Percentiles rank a stretch among this genome's conserved stretches.
Conservation (phyloP, 2,888 invertebrate species). For the Ichneumon xanthorius region DNA sequence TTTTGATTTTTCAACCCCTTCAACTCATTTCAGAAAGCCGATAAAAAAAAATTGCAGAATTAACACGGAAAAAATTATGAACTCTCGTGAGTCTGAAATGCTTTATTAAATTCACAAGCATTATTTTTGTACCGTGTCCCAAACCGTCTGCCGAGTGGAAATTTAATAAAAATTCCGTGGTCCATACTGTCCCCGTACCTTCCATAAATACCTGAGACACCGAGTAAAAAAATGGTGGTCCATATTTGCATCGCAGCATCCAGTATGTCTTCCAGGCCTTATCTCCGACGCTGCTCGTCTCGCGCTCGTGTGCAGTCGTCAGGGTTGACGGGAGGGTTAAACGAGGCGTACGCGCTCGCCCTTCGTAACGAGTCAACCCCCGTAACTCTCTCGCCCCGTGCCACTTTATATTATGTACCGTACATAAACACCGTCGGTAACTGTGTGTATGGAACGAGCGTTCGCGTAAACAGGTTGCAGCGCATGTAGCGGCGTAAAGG, state of each 20-base stretch:
- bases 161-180: too few relatives aligned
- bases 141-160: too few relatives aligned
- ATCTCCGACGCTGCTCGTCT: conserved; percentile 10
- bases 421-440: conserved; percentile 20
- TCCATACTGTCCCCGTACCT: too few relatives aligned
- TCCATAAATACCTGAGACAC: neutral
- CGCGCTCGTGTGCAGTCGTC: neutral
- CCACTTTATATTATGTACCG: conserved; percentile 37
- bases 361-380: conserved; percentile 46
- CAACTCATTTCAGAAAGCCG: too few relatives aligned
- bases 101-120: too few relatives aligned
- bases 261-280: neutral
- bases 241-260: neutral
- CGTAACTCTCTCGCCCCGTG: conserved; percentile 36
- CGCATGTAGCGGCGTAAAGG: neutral
- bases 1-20: too few relatives aligned
- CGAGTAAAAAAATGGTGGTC: neutral
- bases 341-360: conserved; percentile 54
- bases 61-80: too few relatives aligned
- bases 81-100: too few relatives aligned
- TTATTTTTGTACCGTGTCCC: too few relatives aligned
- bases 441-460: conserved; percentile 29
- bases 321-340: conserved; percentile 53
- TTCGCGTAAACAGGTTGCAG: conserved; percentile 58
- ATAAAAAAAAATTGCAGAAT: too few relatives aligned